Base-by-base conservation (phyloP, 2,797 vertebrate species). In the Menidia menidia region DNA sequence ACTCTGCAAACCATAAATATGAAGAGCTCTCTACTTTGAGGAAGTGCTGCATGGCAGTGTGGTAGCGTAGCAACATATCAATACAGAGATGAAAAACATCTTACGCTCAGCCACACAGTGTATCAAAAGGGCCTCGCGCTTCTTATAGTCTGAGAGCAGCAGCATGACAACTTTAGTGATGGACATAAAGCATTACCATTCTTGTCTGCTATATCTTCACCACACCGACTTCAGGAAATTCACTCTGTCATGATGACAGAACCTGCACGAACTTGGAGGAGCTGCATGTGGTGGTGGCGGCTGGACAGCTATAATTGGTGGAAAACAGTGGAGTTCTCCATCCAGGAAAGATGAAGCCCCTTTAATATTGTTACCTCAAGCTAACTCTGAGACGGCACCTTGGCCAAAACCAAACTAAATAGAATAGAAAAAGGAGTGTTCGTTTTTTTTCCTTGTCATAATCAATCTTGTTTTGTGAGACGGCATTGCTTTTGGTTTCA, bases 21-120 rank as follows among this genome's bases (percentile, higher is more conserved):
- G 39, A 80, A 57, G 76, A 64, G 59, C 47, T 50, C 41, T 71
- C 52, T 45, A 39, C 59, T 68, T 51, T 15, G 48, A 76, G 56
- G 55, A 60, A 69, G 54, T 61, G 53, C 18, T 6, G 33, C 43
- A 54, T 51, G 50, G 64, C 30, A 57, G 30, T 47, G 70, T 63
- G 69, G 75, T 87, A 75, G 52, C 82, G 68, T 86, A 82, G 83
- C 89, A 87, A 88, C 80, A 56, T 68, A 59, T 77, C 43, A 68
- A 50, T 42, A 64, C 2, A 52, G n/a, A 56, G 32, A 63, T 43
- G 48, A 56, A 71, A 72, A 74, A 69, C 35, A 16, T 69, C 31
- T 55, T 62, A 4, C 25, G 42, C 43, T 63, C 30, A 18, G 47
- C n/a, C 32, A 12, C 25, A 48, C 15, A 4, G 13, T 31, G 39